Conservation (phyloP, 2,113 vertebrate genomes). For the Vanacampus margaritifer region DNA sequence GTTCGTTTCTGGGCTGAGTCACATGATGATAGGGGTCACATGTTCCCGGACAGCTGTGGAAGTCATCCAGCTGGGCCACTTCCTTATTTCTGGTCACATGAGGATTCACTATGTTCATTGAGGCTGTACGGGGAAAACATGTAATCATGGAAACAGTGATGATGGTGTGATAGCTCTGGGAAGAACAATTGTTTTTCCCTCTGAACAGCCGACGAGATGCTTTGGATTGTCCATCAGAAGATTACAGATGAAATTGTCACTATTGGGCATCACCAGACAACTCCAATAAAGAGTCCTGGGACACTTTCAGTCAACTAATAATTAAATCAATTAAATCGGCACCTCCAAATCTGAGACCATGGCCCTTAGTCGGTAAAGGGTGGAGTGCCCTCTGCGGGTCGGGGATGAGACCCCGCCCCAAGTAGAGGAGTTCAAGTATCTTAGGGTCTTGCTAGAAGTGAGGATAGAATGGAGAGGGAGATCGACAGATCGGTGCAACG, state of each 20-base stretch:
- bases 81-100: slow-evolving; percentile 62
- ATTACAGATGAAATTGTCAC: not conserved
- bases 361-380: too few relatives aligned
- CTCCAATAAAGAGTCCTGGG: too few relatives aligned
- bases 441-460: too few relatives aligned
- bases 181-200: slow-evolving; percentile 5
- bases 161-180: not conserved
- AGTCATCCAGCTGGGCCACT: slow-evolving; percentile 45
- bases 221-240: not conserved
- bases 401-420: too few relatives aligned
- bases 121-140: slow-evolving; percentile 13
- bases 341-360: too few relatives aligned
- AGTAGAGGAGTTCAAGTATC: too few relatives aligned
- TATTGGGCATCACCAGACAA: too few relatives aligned
- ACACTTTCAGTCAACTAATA: too few relatives aligned
- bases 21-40: slow-evolving; percentile 54
- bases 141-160: slow-evolving; percentile 44
- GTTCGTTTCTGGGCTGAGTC: slow-evolving; percentile 33
- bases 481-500: too few relatives aligned
- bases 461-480: too few relatives aligned
- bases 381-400: too few relatives aligned
- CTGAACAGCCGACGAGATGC: not conserved
- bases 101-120: slow-evolving; percentile 47
- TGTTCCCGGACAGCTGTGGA: slow-evolving; percentile 47
- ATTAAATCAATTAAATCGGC: too few relatives aligned